A percentile compares a stretch with the other conserved stretches of the same genome.
Conservation (phyloP, 2,888 invertebrate genomes). For the Arrhopalites spinosus region DNA sequence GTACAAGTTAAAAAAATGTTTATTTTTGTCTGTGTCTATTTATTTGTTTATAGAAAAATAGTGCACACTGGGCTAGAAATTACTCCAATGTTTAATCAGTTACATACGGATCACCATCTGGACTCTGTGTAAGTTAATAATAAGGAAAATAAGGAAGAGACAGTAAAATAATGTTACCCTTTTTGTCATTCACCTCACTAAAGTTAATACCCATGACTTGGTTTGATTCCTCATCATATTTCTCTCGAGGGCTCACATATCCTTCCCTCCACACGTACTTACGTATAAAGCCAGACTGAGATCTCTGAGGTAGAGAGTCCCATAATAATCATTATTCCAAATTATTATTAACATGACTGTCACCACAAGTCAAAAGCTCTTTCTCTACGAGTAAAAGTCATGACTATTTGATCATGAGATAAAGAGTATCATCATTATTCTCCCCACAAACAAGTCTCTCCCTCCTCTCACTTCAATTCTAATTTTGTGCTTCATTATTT, state of each 20-base stretch:
- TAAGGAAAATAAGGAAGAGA: too few relatives aligned
- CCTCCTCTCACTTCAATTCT: too few relatives aligned
- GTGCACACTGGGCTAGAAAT: conserved; percentile 70
- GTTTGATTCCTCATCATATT: conserved; percentile 2
- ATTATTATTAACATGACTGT: too few relatives aligned
- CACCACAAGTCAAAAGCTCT: too few relatives aligned
- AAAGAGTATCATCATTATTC: too few relatives aligned
- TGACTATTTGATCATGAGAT: too few relatives aligned
- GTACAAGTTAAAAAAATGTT: too few relatives aligned
- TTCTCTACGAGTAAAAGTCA: too few relatives aligned
- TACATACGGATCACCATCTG: conserved; percentile 57
- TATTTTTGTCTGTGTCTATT: conserved; percentile 21
- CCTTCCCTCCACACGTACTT: not conserved
- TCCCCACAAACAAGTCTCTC: too few relatives aligned
- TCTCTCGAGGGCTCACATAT: not conserved
- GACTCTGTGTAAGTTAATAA: conserved; percentile 35
- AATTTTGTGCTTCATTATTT: too few relatives aligned
- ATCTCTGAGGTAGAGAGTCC: not conserved
- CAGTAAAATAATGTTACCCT: not conserved
- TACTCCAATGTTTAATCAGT: conserved; percentile 69
- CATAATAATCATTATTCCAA: not conserved
- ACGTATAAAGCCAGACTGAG: not conserved
- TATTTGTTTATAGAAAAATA: conserved; percentile 68
- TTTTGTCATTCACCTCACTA: not conserved
- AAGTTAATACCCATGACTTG: not conserved